Evolutionary conservation across 2,113 vertebrate species (phyloP), one percentile per base, ranked within the genome.

Genomic region (Spea bombifrons): DNA sequence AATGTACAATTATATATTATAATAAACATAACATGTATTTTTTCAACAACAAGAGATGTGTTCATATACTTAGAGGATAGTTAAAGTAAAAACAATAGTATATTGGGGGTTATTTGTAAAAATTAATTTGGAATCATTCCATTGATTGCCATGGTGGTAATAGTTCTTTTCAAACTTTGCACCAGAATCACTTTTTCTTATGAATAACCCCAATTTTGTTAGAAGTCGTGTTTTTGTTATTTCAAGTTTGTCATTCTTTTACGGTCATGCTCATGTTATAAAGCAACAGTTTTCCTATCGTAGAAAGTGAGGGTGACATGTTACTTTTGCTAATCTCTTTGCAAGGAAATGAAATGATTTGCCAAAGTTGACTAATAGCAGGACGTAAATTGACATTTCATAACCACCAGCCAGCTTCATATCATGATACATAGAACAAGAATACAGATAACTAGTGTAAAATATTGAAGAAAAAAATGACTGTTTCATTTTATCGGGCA

Each of bases 401-500:
- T 74, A 68, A 71, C 78, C 71, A 80, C 71, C 71, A 80, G 78
- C 71, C 45, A 68, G 64, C 68, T 74, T 17, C 71, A 67, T 74
- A 74, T 80, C 64, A 68, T 67, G 71, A 80, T 80, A 64, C 65
- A 61, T 44, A 74, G 71, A 68, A 68, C 45, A 74, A 66, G 52
- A 53, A 74, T 74, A 68, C 47, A 74, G 78, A 80, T 80, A 80
- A 80, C 71, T 61, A 80, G 71, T 12, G 45, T 80, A 64, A 80
- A 80, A 80, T 80, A 80, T 74, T 61, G 71, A 73, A 61, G 70
- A 16, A 78, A 76, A 74, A 78, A 72, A 72, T 65, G 57, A 65
- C 69, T 71, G 12, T 66, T 78, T 78, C 61, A 72, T 78, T 78
- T 80, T 80, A 80, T 80, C 77, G 67, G 64, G 44, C 16, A 59